Percentiles rank a stretch among this genome's conserved stretches.
Evolutionary conservation across 2,797 vertebrate genomes (phyloP).

Genomic region (Protonibea diacanthus): DNA sequence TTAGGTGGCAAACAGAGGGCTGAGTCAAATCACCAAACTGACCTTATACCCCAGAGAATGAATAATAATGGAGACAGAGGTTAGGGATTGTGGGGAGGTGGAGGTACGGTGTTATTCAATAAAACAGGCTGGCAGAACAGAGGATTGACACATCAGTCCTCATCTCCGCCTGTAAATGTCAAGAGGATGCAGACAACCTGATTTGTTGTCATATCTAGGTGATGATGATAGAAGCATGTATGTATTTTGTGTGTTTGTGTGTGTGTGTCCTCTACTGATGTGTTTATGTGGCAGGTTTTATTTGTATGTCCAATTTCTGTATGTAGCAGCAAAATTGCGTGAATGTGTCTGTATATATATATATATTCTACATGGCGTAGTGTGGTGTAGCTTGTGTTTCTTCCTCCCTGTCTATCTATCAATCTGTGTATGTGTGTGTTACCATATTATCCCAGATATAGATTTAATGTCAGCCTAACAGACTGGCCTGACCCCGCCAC

Average conservation of each 20-base stretch:
- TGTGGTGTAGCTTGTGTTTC: constrained; percentile 25
- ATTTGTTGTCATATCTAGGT: constrained; percentile 73
- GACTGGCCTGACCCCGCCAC: constrained; percentile 74
- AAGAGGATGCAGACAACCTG: constrained; percentile 73
- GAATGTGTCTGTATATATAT: constrained; percentile 17
- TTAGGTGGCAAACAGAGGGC: constrained; percentile 42
- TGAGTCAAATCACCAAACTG: constrained; percentile 62
- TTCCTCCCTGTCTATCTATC: constrained; percentile 39
- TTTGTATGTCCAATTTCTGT: constrained; percentile 29
- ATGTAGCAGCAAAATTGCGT: constrained; percentile 11
- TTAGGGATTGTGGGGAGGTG: constrained; percentile 41
- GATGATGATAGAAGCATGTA: constrained; percentile 12
- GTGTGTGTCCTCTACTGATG: neutral
- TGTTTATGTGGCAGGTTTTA: constrained; percentile 15
- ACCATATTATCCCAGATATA: constrained; percentile 80
- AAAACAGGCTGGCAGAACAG: neutral
- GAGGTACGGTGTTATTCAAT: constrained; percentile 57
- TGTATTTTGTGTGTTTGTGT: neutral
- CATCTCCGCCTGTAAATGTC: constrained; percentile 76
- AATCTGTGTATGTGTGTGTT: constrained; percentile 63
- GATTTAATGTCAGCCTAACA: constrained; percentile 86
- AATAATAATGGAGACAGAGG: constrained; percentile 70
- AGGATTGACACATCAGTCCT: constrained; percentile 68
- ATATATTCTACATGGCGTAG: constrained; percentile 17
- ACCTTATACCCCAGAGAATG: constrained; percentile 71